Conservation (phyloP, 2,797 vertebrate species). For the Hydrolagus colliei region DNA sequence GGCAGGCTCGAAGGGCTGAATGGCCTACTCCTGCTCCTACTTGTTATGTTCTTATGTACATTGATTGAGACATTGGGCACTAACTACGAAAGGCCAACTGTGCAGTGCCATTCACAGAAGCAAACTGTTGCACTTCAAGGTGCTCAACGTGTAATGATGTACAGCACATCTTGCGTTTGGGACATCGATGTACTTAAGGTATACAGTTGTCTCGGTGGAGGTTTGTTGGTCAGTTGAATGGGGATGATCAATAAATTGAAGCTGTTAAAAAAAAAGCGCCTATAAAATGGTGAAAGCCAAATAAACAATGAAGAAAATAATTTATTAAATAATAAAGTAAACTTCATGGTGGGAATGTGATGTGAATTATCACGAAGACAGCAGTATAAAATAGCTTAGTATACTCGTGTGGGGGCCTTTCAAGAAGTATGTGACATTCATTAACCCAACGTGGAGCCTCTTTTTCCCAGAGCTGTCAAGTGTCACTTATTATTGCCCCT, state of each 20-base stretch:
- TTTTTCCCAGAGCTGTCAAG: background rate
- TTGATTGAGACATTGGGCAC: background rate
- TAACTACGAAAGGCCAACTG: background rate
- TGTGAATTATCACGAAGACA: background rate
- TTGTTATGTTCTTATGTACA: background rate
- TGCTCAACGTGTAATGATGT: background rate
- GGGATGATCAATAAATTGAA: background rate
- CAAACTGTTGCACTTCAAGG: background rate
- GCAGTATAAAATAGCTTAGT: background rate
- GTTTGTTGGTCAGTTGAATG: background rate
- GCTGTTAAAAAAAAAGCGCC: background rate
- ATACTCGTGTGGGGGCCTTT: background rate
- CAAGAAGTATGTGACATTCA: background rate
- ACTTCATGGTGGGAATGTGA: background rate
- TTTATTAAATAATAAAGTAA: background rate
- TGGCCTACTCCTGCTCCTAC: too few relatives aligned
- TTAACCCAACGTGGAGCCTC: background rate
- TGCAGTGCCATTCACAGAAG: background rate
- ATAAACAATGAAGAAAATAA: background rate
- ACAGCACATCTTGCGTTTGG: background rate
- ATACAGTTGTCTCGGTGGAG: background rate
- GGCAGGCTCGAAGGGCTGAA: too few relatives aligned
- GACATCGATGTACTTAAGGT: background rate
- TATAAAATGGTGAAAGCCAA: background rate
- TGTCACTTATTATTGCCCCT: too few relatives aligned